A percentile compares a stretch with the other conserved stretches of the same genome.
phyloP scores from a whole-genome alignment of 2,888 invertebrate species.

The Rutpela maculata region DNA sequence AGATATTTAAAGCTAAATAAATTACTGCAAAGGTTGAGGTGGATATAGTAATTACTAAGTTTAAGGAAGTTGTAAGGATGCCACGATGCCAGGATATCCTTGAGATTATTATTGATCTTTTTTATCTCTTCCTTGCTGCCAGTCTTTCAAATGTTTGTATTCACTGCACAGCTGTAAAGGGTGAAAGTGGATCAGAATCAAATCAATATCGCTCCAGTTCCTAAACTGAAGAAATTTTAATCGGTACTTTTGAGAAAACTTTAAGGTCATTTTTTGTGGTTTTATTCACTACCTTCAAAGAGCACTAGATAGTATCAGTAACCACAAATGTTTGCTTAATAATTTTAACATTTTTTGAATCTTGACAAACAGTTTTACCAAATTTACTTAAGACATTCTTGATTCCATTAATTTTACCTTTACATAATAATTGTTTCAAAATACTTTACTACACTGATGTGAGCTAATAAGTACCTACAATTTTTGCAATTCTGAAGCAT shows the following conservation, averaged over 20 bases:
- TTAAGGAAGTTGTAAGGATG: slow-evolving; percentile 11
- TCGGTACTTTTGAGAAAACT: no score
- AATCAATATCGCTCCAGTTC: slow-evolving; percentile 14
- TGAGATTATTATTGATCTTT: slow-evolving; percentile 25
- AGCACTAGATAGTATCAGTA: neutral
- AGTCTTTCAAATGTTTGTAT: slow-evolving; percentile 36
- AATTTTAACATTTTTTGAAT: no score
- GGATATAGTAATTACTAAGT: slow-evolving; percentile 17
- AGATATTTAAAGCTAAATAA: slow-evolving; percentile 65
- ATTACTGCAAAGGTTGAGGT: slow-evolving; percentile 30
- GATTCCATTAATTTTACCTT: no score
- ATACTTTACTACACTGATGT: no score
- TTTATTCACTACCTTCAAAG: neutral
- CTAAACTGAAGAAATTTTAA: no score
- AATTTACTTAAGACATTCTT: no score
- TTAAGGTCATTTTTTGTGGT: no score
- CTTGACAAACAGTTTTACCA: no score
- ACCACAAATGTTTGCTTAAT: no score
- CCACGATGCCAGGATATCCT: slow-evolving; percentile 18
- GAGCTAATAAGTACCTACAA: no score
- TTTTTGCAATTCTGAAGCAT: no score
- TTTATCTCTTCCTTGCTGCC: neutral
- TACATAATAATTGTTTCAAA: no score
- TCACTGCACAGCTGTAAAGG: slow-evolving; percentile 3
- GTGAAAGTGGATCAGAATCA: slow-evolving; percentile 14